Evolutionary conservation across 2,797 vertebrate genomes (phyloP).

Genomic region (Characodon lateralis): DNA sequence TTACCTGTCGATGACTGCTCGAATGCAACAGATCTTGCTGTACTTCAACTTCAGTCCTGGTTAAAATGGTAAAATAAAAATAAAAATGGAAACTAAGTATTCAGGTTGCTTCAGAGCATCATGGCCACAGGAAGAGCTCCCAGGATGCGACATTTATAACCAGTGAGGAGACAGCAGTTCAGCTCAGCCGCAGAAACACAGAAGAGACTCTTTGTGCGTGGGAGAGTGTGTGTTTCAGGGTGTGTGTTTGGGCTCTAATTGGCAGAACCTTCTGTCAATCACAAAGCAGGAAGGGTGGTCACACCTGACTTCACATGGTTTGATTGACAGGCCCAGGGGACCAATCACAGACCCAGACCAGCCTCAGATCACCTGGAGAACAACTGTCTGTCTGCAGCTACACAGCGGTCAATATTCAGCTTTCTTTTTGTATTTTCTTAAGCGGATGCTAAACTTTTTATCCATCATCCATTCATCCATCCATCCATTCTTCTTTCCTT

Average conservation of each 20-base stretch:
- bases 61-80: slow-evolving; percentile 4
- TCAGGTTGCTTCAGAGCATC: slow-evolving; percentile 29
- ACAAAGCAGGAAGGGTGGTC: slow-evolving; percentile 54
- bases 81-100: slow-evolving; percentile 29
- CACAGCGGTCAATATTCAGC: slow-evolving; percentile 22
- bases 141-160: slow-evolving; percentile 32
- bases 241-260: slow-evolving; percentile 61
- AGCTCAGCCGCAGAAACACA: slow-evolving; percentile 8
- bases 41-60: neutral
- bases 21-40: neutral
- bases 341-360: slow-evolving; percentile 68
- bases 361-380: slow-evolving; percentile 54
- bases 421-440: slow-evolving; percentile 21
- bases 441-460: slow-evolving; percentile 32
- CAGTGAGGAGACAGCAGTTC: slow-evolving; percentile 35
- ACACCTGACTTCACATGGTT: slow-evolving; percentile 65
- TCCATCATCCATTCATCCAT: slow-evolving; percentile 17
- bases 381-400: slow-evolving; percentile 9
- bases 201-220: slow-evolving; percentile 15
- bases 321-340: slow-evolving; percentile 70
- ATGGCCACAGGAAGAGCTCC: slow-evolving; percentile 26
- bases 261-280: slow-evolving; percentile 71
- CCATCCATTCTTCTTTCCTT: neutral
- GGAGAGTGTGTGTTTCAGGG: slow-evolving; percentile 17
- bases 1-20: neutral